Percentiles rank a stretch among this genome's conserved stretches.
These are phyloP conservation scores for Zeugodacus cucurbitae DNA, from an alignment of 1,140 invertebrate species.

Conservation along the genomic window DNA sequence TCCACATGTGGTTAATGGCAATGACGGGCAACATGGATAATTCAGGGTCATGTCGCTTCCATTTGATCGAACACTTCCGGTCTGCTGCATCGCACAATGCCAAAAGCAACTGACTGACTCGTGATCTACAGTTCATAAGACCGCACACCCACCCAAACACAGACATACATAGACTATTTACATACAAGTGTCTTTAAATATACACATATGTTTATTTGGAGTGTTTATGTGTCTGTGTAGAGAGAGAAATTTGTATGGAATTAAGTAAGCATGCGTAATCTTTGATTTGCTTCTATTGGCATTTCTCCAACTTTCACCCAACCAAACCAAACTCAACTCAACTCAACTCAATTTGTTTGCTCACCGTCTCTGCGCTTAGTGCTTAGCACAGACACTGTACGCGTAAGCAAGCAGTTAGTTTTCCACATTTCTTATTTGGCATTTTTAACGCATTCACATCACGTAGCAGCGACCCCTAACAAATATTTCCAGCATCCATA, in stretches of 20 bases:
- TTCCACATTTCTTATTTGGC: neutral
- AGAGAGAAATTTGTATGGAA: conserved; percentile 1
- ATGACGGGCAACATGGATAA: neutral
- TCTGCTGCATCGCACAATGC: neutral
- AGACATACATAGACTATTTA: neutral
- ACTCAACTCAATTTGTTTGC: conserved; percentile 10
- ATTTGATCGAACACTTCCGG: conserved; percentile 1
- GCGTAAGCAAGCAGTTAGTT: neutral
- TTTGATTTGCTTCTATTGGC: neutral
- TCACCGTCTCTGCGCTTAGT: neutral
- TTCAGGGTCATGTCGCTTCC: conserved; percentile 20
- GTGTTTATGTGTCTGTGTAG: neutral
- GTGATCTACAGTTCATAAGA: neutral
- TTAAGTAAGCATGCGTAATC: conserved; percentile 9
- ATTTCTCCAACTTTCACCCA: neutral
- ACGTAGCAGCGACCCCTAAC: neutral
- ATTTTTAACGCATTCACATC: neutral
- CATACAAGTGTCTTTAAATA: neutral
- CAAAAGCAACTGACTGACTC: neutral
- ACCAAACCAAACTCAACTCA: too few relatives aligned
- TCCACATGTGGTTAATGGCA: neutral
- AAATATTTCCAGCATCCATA: neutral
- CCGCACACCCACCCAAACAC: neutral
- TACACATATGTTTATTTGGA: neutral
- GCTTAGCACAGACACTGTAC: neutral